These are phyloP conservation scores for Mayetiola destructor DNA, from an alignment of 2,888 invertebrate species.

Conservation along the genomic window DNA sequence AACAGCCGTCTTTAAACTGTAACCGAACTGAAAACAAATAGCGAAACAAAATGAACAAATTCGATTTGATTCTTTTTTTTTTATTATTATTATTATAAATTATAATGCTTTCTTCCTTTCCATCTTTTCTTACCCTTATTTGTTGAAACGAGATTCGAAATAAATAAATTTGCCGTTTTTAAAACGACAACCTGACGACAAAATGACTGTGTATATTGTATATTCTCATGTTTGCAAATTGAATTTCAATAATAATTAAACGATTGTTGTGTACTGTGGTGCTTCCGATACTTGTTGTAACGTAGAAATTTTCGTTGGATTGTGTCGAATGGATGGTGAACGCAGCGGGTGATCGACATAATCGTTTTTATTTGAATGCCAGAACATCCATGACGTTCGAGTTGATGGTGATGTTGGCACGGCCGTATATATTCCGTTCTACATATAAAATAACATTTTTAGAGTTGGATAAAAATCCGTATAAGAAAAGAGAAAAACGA, in stretches of 20 bases:
- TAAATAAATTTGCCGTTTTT: too few relatives aligned
- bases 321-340: background rate
- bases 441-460: background rate
- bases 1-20: slow-evolving; percentile 66
- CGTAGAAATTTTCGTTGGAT: slow-evolving; percentile 1
- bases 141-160: too few relatives aligned
- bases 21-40: slow-evolving; percentile 24
- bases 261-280: slow-evolving; percentile 7
- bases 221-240: too few relatives aligned
- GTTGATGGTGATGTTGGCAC: slow-evolving; percentile 7
- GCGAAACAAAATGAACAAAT: background rate
- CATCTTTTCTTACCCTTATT: too few relatives aligned
- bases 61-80: background rate
- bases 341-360: background rate
- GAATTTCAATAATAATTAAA: too few relatives aligned
- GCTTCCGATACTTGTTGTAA: background rate
- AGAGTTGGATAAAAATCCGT: background rate
- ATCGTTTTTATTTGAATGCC: slow-evolving; percentile 2
- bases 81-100: too few relatives aligned
- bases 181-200: too few relatives aligned
- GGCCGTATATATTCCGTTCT: slow-evolving; percentile 4
- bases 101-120: too few relatives aligned
- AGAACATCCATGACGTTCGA: background rate
- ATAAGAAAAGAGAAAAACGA: background rate
- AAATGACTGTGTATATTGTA: too few relatives aligned